These are phyloP conservation scores for Calameuta filiformis DNA, from an alignment of 2,888 invertebrate genomes.

Conservation along the genomic window DNA sequence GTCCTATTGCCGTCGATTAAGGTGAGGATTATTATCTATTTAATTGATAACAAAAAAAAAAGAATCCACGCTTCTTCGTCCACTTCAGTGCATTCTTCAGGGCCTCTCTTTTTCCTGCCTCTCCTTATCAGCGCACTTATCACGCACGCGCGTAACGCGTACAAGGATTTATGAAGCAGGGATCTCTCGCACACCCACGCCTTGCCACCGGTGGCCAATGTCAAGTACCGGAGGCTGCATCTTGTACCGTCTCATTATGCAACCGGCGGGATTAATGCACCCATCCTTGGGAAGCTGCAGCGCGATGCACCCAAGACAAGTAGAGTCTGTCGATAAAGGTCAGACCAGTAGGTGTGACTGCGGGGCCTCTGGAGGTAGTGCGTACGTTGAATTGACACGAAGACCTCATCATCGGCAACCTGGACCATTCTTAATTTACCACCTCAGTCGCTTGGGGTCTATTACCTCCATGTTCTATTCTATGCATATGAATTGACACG, in stretches of 20 bases:
- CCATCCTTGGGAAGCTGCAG: conserved; percentile 28
- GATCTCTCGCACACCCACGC: conserved; percentile 45
- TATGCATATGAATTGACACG: neutral
- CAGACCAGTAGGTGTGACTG: conserved; percentile 29
- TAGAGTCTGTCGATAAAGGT: conserved; percentile 37
- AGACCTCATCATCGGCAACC: neutral
- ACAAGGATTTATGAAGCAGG: conserved; percentile 48
- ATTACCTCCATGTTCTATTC: neutral
- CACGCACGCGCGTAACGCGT: conserved; percentile 10
- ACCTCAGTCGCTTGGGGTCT: neutral
- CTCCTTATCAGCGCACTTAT: neutral
- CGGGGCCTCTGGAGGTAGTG: neutral
- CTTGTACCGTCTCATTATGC: conserved; percentile 46
- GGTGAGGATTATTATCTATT: conserved; percentile 60
- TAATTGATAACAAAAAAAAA: neutral
- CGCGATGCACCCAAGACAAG: conserved; percentile 27
- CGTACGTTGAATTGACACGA: neutral
- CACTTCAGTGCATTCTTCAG: neutral
- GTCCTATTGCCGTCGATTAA: conserved; percentile 85
- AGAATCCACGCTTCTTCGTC: neutral
- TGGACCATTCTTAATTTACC: neutral
- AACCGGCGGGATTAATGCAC: conserved; percentile 50
- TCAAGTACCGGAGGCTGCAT: conserved; percentile 35
- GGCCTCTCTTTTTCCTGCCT: neutral
- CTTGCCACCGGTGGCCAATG: conserved; percentile 43